Percentiles rank a stretch among this genome's conserved stretches.
These are phyloP conservation scores for Periophthalmus modestus DNA, from an alignment of 2,113 vertebrate species.

Conservation along the genomic window DNA sequence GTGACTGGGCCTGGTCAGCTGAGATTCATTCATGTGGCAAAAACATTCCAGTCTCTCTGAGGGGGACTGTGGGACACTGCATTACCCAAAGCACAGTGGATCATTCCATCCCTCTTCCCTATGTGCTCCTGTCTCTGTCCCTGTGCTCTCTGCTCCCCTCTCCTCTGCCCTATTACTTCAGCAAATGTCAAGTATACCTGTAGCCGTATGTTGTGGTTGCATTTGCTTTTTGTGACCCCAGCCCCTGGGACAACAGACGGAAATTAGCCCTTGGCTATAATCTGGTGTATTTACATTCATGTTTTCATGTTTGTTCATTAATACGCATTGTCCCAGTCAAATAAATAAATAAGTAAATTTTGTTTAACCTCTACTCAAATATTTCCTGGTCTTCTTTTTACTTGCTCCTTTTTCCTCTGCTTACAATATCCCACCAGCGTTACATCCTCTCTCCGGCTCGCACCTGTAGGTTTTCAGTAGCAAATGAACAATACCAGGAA, in stretches of 20 bases:
- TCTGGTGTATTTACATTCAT: too few species aligned
- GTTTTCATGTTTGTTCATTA: too few species aligned
- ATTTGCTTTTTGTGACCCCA: too few species aligned
- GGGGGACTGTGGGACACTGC: slow-evolving; percentile 17
- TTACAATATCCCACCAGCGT: slow-evolving; percentile 6
- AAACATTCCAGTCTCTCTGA: slow-evolving; percentile 25
- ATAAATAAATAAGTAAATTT: too few species aligned
- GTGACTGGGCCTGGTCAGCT: slow-evolving; percentile 25
- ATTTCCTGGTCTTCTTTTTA: slow-evolving; percentile 29
- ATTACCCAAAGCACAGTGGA: slow-evolving; percentile 7
- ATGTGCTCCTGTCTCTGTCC: background rate
- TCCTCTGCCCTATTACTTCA: slow-evolving; percentile 10
- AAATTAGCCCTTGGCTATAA: too few species aligned
- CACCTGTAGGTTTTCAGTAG: slow-evolving; percentile 63
- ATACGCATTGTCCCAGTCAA: too few species aligned
- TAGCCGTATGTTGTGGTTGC: slow-evolving; percentile 8
- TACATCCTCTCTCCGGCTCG: slow-evolving; percentile 13
- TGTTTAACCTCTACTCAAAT: background rate
- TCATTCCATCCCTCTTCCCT: slow-evolving; percentile 7
- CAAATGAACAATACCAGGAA: slow-evolving; percentile 74
- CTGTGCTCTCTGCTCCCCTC: background rate
- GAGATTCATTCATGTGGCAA: slow-evolving; percentile 46
- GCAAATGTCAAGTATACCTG: background rate
- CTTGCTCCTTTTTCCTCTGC: slow-evolving; percentile 22
- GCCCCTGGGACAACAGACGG: too few species aligned